Conservation (phyloP, 1,140 invertebrate species). For the Pseudomyrmex concolor region DNA sequence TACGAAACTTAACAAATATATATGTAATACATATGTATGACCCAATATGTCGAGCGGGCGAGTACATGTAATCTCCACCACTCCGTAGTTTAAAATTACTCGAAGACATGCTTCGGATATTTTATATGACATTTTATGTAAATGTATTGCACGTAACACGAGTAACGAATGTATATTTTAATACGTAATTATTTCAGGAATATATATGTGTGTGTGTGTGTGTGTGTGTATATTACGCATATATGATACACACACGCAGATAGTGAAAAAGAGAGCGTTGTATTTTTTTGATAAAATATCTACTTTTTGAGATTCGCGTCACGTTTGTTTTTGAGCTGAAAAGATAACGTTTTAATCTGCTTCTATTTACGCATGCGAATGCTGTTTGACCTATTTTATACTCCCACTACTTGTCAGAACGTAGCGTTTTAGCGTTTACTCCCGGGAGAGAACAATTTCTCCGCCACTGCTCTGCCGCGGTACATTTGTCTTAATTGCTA, state of each 20-base stretch:
- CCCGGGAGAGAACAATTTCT: not conserved
- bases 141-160: not conserved
- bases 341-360: conserved; percentile 33
- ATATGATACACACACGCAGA: not conserved
- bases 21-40: no score
- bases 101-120: not conserved
- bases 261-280: not conserved
- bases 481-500: conserved; percentile 20
- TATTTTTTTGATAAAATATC: conserved; percentile 1
- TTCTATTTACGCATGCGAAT: conserved; percentile 16
- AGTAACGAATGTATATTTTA: not conserved
- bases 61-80: not conserved
- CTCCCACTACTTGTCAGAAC: conserved; percentile 37
- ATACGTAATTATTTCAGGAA: not conserved
- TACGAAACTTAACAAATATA: no score
- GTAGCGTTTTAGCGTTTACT: conserved; percentile 7
- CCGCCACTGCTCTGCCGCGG: no score
- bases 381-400: conserved; percentile 42
- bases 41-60: not conserved
- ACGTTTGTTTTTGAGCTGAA: not conserved
- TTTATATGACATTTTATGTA: not conserved
- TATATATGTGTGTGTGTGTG: no score
- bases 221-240: not conserved
- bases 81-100: conserved; percentile 9
- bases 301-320: not conserved